These are phyloP conservation scores for Lutjanus argentimaculatus DNA, from an alignment of 2,797 vertebrate species.

Conservation along the genomic window DNA sequence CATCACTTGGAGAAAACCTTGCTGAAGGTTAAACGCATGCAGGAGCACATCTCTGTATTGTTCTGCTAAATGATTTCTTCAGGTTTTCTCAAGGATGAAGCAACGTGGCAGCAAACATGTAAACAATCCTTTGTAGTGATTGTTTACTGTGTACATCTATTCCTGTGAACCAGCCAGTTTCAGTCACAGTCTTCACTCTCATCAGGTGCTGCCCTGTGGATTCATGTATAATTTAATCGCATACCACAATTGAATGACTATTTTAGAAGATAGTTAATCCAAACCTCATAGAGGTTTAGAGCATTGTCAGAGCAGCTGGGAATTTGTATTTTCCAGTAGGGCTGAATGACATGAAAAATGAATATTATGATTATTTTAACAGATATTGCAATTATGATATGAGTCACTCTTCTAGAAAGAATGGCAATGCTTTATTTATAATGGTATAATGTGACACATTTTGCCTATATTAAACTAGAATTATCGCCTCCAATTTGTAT, in stretches of 20 bases:
- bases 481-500: no score
- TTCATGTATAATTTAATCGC: slow-evolving; percentile 49
- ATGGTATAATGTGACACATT: no score
- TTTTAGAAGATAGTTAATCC: no score
- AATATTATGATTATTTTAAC: no score
- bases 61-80: slow-evolving; percentile 27
- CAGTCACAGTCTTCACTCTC: slow-evolving; percentile 9
- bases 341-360: no score
- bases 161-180: neutral
- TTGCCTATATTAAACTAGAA: no score
- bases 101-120: slow-evolving; percentile 9
- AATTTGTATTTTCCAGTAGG: no score
- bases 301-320: no score
- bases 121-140: slow-evolving; percentile 9
- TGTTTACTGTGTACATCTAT: neutral
- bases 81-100: slow-evolving; percentile 19
- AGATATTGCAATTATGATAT: no score
- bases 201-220: slow-evolving; percentile 36
- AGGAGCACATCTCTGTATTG: slow-evolving; percentile 12
- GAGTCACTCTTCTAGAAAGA: no score
- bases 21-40: slow-evolving; percentile 56
- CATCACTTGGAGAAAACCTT: slow-evolving; percentile 25
- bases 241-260: neutral
- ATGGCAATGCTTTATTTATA: no score
- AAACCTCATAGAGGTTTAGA: no score